Evolutionary conservation across 2,113 vertebrate genomes (phyloP).

Genomic region (Ictalurus furcatus): DNA sequence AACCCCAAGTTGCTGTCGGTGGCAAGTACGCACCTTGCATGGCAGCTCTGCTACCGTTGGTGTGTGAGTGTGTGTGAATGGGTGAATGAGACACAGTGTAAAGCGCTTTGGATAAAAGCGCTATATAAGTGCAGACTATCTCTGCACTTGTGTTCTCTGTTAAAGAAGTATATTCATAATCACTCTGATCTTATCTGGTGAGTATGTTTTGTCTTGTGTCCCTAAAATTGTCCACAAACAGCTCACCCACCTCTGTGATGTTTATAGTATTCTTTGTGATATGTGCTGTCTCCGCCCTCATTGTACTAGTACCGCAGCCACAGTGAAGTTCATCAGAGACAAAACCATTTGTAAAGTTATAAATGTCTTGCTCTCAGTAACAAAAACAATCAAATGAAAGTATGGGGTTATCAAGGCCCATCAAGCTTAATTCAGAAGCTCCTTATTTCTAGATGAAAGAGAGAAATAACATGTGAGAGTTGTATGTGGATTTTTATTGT

Average conservation of each 20-base stretch:
- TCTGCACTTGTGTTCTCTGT: neutral
- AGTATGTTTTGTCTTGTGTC: constrained; percentile 18
- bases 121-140: too few relatives aligned
- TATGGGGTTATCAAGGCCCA: neutral
- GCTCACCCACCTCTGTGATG: constrained; percentile 18
- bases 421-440: too few relatives aligned
- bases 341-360: too few relatives aligned
- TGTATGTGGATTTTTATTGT: neutral
- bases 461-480: too few relatives aligned
- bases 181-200: neutral
- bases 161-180: neutral
- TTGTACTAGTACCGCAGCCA: neutral
- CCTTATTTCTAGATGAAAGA: too few relatives aligned
- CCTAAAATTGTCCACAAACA: constrained; percentile 20
- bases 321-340: neutral
- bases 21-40: too few relatives aligned
- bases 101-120: too few relatives aligned
- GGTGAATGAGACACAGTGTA: too few relatives aligned
- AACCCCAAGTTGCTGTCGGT: too few relatives aligned
- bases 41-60: too few relatives aligned
- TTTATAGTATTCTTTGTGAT: constrained; percentile 18
- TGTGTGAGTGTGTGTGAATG: too few relatives aligned
- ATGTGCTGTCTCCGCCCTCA: neutral
- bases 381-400: neutral
- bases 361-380: neutral